A percentile compares a stretch with the other conserved stretches of the same genome.
These are phyloP conservation scores for Alosa sapidissima DNA, from an alignment of 2,797 vertebrate genomes.

Conservation along the genomic window DNA sequence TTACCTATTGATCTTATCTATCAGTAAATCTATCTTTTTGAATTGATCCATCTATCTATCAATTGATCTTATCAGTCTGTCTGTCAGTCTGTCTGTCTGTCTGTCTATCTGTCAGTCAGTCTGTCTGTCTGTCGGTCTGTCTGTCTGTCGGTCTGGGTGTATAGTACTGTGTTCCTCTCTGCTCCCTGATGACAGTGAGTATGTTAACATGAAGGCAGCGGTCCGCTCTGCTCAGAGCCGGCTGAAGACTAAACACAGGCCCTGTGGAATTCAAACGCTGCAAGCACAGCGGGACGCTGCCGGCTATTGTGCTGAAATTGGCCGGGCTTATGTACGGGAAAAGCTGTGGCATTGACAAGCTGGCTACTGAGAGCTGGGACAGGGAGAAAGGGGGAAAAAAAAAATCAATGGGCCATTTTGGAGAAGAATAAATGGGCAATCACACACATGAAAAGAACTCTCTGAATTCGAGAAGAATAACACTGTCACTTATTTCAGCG, in stretches of 20 bases:
- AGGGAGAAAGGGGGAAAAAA: neutral
- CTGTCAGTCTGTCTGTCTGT: neutral
- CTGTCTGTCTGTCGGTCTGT: neutral
- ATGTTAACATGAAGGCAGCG: neutral
- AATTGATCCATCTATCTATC: neutral
- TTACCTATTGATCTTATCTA: neutral
- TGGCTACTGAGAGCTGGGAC: neutral
- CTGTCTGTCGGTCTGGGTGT: no score
- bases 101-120: neutral
- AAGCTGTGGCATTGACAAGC: neutral
- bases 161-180: no score
- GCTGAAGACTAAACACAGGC: neutral
- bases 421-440: neutral
- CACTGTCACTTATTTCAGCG: neutral
- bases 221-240: neutral
- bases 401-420: slow-evolving; percentile 13
- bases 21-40: neutral
- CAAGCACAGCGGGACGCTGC: neutral
- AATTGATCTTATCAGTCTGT: neutral
- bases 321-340: neutral
- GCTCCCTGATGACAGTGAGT: neutral
- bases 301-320: neutral
- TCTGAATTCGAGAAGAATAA: neutral
- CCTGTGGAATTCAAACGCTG: neutral
- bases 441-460: slow-evolving; percentile 20